phyloP scores from a whole-genome alignment of 2,113 vertebrate species.

The Ophiodon elongatus region DNA sequence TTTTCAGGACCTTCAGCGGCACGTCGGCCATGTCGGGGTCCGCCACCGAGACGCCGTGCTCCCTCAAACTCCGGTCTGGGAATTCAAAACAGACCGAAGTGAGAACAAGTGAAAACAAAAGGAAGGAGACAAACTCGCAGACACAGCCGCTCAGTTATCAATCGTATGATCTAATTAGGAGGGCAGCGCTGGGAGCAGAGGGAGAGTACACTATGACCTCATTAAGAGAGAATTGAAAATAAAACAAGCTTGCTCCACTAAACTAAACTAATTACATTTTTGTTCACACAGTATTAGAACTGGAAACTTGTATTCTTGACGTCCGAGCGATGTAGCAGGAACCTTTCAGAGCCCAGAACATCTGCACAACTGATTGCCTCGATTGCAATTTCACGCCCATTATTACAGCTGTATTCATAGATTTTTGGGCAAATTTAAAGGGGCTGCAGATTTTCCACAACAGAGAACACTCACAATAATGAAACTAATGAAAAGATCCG shows the following conservation, averaged over 20 bases:
- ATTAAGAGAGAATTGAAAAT: neutral
- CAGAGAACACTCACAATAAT: no score
- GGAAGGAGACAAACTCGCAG: neutral
- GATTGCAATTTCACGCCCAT: neutral
- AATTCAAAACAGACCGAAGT: constrained; percentile 16
- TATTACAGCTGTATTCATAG: neutral
- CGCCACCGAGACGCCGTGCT: constrained; percentile 77
- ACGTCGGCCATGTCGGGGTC: constrained; percentile 85
- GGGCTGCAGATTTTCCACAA: neutral
- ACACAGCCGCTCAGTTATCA: neutral
- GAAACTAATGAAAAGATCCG: neutral
- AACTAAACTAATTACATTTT: neutral
- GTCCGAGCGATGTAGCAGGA: neutral
- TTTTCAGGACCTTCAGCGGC: constrained; percentile 89
- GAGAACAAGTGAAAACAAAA: constrained; percentile 6
- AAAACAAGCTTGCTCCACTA: neutral
- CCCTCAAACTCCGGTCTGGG: constrained; percentile 81
- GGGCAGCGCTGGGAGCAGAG: neutral
- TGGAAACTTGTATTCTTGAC: neutral
- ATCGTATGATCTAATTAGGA: constrained; percentile 33
- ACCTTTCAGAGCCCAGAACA: neutral
- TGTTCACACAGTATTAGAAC: neutral
- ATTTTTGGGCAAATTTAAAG: neutral
- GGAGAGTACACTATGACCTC: neutral
- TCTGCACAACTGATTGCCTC: neutral